Conservation (phyloP, 2,113 vertebrate species). For the Brachionichthys hirsutus region DNA sequence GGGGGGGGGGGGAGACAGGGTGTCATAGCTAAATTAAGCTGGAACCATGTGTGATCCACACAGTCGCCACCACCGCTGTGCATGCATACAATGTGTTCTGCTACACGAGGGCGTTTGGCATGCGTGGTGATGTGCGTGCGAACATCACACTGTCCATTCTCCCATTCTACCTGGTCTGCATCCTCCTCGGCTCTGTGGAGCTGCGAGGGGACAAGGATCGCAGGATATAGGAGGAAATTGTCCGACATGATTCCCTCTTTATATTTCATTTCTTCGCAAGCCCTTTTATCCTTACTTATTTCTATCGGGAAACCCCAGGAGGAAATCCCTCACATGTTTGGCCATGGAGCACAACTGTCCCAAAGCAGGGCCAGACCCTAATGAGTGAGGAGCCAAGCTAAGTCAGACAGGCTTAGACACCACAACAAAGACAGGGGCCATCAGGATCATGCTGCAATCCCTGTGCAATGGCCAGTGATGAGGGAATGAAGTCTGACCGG, state of each 20-base stretch:
- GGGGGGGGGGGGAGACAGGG: too few relatives aligned
- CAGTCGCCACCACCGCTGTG: background rate
- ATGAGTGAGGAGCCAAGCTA: conserved; percentile 66
- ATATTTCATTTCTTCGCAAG: conserved; percentile 73
- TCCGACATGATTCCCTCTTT: conserved; percentile 63
- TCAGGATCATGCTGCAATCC: conserved; percentile 69
- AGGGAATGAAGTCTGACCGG: conserved; percentile 53
- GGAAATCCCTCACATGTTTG: conserved; percentile 75
- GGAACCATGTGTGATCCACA: conserved; percentile 18
- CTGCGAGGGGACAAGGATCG: conserved; percentile 18
- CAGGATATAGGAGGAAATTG: conserved; percentile 71
- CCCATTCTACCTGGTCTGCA: conserved; percentile 30
- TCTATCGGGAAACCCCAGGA: conserved; percentile 55
- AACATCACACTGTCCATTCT: conserved; percentile 3
- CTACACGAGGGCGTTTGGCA: conserved; percentile 4
- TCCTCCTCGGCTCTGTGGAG: conserved; percentile 37
- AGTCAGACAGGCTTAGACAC: conserved; percentile 71
- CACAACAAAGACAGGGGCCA: conserved; percentile 68
- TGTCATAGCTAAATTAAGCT: conserved; percentile 6
- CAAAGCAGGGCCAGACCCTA: conserved; percentile 63
- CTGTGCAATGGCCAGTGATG: conserved; percentile 64
- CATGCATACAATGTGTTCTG: conserved; percentile 1
- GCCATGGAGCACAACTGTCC: conserved; percentile 65
- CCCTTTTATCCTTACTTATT: conserved; percentile 53
- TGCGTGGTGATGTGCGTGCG: background rate